Base-by-base conservation (phyloP, 2,888 invertebrate genomes). In the Plemyria rubiginata region DNA sequence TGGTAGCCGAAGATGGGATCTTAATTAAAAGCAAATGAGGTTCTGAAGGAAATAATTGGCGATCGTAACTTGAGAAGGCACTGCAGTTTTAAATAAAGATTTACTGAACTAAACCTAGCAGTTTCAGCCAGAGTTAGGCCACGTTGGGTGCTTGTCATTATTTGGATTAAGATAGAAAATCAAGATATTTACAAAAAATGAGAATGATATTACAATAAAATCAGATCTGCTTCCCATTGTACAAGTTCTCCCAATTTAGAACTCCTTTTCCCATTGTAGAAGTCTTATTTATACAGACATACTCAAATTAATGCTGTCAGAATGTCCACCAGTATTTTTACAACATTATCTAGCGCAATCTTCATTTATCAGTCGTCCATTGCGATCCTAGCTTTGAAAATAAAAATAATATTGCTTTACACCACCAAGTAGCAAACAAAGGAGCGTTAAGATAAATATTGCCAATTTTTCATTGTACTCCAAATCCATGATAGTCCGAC, bases 391-490 rank as follows among this genome's bases (percentile, higher is more conserved):
- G n/a, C n/a, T 22, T 22, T 22, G 22, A 22, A 22, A 22, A 22
- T 22, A 22, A 22, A 22, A 22, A 22, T 22, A 38, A 38, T 12
- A 38, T 12, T 38, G 12, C 12, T 38, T 12, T 38, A 12, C 38
- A 38, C 9, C 12, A 4, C 16, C 16, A 16, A 54, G 48, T 55
- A 40, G 16, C 54, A 15, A 45, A 45, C 15, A 32, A 54, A 16
- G 12, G 3, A 32, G 15, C 0, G 49, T n/a, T 45, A 7, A 38
- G 36, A 62, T 54, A 11, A 54, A 54, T 51, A 48, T 28, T 53
- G 13, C 5, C 15, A 15, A 58, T 64, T 60, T 55, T 53, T 61
- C 66, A 69, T 65, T 66, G 65, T 62, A 65, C 65, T 69, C 22
- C 60, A 53, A 32, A 15, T 12, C 28, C 46, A 46, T 40, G 28